Conservation (phyloP, 2,888 invertebrate genomes). For the Alsophila aescularia region DNA sequence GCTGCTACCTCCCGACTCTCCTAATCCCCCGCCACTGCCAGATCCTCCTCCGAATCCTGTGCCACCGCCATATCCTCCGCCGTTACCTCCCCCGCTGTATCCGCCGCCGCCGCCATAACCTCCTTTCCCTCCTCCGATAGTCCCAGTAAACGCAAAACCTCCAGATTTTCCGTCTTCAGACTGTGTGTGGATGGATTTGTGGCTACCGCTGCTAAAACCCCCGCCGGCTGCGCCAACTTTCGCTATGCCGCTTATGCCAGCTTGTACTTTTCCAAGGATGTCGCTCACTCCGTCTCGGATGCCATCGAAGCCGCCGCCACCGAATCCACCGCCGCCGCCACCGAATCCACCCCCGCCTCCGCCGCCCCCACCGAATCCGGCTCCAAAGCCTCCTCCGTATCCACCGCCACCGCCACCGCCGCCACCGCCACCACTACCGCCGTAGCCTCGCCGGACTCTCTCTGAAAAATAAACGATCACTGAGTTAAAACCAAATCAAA, state of each 20-base stretch:
- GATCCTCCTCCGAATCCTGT: constrained; percentile 41
- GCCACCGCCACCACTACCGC: constrained; percentile 47
- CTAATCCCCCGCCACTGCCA: constrained; percentile 20
- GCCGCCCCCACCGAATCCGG: constrained; percentile 46
- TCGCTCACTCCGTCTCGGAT: constrained; percentile 58
- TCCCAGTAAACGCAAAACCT: constrained; percentile 74
- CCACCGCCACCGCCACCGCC: constrained; percentile 49
- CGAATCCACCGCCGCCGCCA: constrained; percentile 45
- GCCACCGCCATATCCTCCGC: constrained; percentile 34
- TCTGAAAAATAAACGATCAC: constrained; percentile 45
- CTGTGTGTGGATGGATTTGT: constrained; percentile 65
- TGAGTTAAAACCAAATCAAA: background rate
- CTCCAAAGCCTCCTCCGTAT: constrained; percentile 34
- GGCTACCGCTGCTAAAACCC: constrained; percentile 42
- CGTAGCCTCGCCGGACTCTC: constrained; percentile 62
- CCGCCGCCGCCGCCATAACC: constrained; percentile 74
- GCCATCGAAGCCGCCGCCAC: constrained; percentile 51
- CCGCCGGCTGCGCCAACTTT: constrained; percentile 30
- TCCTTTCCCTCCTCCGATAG: constrained; percentile 62
- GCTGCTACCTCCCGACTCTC: constrained; percentile 13
- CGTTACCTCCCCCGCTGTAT: constrained; percentile 40
- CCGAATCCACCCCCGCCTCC: constrained; percentile 49
- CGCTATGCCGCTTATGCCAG: constrained; percentile 50
- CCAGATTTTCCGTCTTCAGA: constrained; percentile 76
- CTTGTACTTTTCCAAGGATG: constrained; percentile 58